Evolutionary conservation across 2,888 invertebrate species (phyloP).

Genomic region (Osmoderma eremita): DNA sequence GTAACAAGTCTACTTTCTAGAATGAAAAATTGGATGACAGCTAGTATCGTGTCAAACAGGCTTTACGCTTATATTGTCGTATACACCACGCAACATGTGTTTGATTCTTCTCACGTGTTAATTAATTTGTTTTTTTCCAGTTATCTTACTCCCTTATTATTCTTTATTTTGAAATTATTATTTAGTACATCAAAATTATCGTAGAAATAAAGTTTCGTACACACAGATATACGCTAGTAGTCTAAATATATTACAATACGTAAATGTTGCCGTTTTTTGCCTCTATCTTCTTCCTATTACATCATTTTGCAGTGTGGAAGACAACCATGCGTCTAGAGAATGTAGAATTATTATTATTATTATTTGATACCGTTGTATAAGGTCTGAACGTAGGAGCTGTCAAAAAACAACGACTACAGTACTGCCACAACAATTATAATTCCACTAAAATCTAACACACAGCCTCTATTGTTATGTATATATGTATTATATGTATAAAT

Average conservation of each 20-base stretch:
- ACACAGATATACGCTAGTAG: too few species aligned
- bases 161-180: too few species aligned
- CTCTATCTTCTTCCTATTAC: slow-evolving; percentile 7
- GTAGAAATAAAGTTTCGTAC: neutral
- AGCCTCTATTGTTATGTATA: slow-evolving; percentile 58
- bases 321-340: slow-evolving; percentile 30
- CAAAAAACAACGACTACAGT: slow-evolving; percentile 52
- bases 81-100: too few species aligned
- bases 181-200: neutral
- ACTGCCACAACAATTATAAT: slow-evolving; percentile 55
- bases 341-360: slow-evolving; percentile 54
- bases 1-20: too few species aligned
- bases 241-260: neutral
- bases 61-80: too few species aligned
- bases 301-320: slow-evolving; percentile 26
- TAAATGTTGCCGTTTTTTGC: neutral
- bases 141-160: too few species aligned
- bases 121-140: too few species aligned
- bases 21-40: too few species aligned
- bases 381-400: slow-evolving; percentile 48
- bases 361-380: slow-evolving; percentile 44
- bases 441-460: slow-evolving; percentile 63
- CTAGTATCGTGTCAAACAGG: too few species aligned
- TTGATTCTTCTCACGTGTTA: too few species aligned
- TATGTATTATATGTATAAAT: slow-evolving; percentile 56